Evolutionary conservation across 1,140 invertebrate species (phyloP).

Genomic region (Drosophila nannoptera): DNA sequence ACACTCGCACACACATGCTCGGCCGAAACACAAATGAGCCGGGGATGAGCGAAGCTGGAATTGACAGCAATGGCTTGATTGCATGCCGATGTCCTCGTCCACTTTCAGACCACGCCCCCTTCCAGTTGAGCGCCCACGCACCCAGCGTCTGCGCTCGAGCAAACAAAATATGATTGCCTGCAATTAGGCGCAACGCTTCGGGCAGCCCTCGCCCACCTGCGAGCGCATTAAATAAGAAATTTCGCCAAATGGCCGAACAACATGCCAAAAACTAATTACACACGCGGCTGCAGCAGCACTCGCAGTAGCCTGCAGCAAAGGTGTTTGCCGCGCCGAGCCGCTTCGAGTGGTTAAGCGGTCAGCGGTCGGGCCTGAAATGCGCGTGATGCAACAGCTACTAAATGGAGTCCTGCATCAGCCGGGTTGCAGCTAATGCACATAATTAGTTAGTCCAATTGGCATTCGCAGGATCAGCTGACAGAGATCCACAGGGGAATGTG

Average conservation of each 20-base stretch:
- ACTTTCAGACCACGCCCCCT: constrained; percentile 5
- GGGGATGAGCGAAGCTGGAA: constrained; percentile 55
- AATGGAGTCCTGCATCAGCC: neutral
- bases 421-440: neutral
- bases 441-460: neutral
- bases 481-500: neutral
- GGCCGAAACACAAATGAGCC: constrained; percentile 45
- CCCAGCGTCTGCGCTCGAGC: constrained; percentile 48
- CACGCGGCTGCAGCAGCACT: constrained; percentile 30
- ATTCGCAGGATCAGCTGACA: neutral
- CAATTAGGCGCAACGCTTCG: constrained; percentile 68
- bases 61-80: constrained; percentile 62
- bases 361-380: constrained; percentile 15
- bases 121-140: neutral
- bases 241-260: constrained; percentile 62
- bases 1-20: neutral
- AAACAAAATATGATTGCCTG: constrained; percentile 77
- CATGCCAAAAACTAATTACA: constrained; percentile 74
- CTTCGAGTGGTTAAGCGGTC: constrained; percentile 5
- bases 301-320: constrained; percentile 24
- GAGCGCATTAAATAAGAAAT: constrained; percentile 74
- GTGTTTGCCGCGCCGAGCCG: constrained; percentile 11
- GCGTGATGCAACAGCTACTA: neutral
- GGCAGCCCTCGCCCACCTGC: constrained; percentile 41
- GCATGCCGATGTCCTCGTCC: constrained; percentile 34